Base-by-base conservation (phyloP, 2,113 vertebrate genomes). In the Monarcha castaneiventris region DNA sequence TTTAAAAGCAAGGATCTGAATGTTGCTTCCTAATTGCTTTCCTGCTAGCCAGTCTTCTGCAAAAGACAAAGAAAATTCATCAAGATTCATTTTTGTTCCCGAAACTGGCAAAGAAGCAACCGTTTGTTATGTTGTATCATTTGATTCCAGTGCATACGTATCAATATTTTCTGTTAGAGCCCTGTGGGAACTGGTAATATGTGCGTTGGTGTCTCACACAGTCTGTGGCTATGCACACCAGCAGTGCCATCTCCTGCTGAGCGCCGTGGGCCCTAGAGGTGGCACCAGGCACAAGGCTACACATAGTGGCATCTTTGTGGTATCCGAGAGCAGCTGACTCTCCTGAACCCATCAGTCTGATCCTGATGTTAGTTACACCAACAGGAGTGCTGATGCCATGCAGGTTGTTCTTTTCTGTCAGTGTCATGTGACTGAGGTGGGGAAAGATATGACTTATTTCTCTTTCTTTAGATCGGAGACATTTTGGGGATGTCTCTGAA, bases 201-300 rank as follows among this genome's bases (percentile, higher is more conserved):
- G 6, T 41, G 16, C 58, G 10, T n/a, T 66, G 39, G 18, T 22
- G n/a, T 54, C 43, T 73, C n/a, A 7, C 19, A 4, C 0, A 0
- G 30, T 56, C 32, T 78, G 51, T 84, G 49, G 6, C 13, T 51
- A 4, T 33, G n/a, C n/a, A 39, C 48, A 41, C 32, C 78, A 64
- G 13, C 39, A 68, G 23, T 75, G 41, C 19, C 49, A 33, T 33
- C 54, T 69, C 75, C 75, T 56, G 25, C 75, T 55, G 16, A 54
- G 30, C 1, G 1, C 16, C 4, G 12, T 54, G 68, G 22, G 37
- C 68, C 52, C 43, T 46, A 35, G 46, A 89, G 33, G 23, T 78
- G 61, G 30, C 48, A 73, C 26, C n/a, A 54, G 68, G 35, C 35
- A 56, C 35, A 93, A 87, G 7, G 55, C 43, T 37, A 35, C 37